Evolutionary conservation across 2,888 invertebrate genomes (phyloP).

Genomic region (Orchestes rusci): DNA sequence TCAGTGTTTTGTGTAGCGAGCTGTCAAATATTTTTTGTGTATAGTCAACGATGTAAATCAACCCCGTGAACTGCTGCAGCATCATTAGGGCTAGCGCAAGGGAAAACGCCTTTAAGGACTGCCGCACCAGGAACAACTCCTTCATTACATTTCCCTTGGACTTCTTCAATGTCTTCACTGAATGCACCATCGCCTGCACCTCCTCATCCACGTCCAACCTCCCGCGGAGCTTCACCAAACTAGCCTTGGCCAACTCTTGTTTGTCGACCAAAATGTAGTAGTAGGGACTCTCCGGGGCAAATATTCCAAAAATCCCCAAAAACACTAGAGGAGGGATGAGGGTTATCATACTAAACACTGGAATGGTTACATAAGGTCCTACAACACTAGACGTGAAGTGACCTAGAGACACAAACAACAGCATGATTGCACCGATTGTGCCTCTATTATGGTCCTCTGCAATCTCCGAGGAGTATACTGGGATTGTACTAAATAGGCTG

Average conservation of each 20-base stretch:
- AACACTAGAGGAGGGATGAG: slow-evolving; percentile 27
- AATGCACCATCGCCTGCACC: slow-evolving; percentile 22
- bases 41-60: slow-evolving; percentile 71
- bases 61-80: slow-evolving; percentile 48
- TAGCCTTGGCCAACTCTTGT: slow-evolving; percentile 52
- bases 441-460: slow-evolving; percentile 73
- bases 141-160: slow-evolving; percentile 8
- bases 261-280: slow-evolving; percentile 31
- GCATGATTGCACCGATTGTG: slow-evolving; percentile 24
- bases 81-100: slow-evolving; percentile 37
- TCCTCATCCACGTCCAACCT: slow-evolving; percentile 25
- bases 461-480: slow-evolving; percentile 80
- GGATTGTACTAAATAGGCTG: slow-evolving; percentile 62
- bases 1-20: slow-evolving; percentile 37
- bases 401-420: slow-evolving; percentile 23
- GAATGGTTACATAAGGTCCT: slow-evolving; percentile 29
- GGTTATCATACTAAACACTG: slow-evolving; percentile 24
- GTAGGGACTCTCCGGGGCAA: slow-evolving; percentile 31
- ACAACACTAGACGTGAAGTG: slow-evolving; percentile 26
- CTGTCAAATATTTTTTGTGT: slow-evolving; percentile 60
- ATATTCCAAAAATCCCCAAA: slow-evolving; percentile 25
- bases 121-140: slow-evolving; percentile 20
- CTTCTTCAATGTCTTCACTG: slow-evolving; percentile 21
- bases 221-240: slow-evolving; percentile 53
- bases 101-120: slow-evolving; percentile 36